These are phyloP conservation scores for Propithecus deckenii DNA, from an alignment of 2,797 vertebrate genomes.

Conservation along the genomic window DNA sequence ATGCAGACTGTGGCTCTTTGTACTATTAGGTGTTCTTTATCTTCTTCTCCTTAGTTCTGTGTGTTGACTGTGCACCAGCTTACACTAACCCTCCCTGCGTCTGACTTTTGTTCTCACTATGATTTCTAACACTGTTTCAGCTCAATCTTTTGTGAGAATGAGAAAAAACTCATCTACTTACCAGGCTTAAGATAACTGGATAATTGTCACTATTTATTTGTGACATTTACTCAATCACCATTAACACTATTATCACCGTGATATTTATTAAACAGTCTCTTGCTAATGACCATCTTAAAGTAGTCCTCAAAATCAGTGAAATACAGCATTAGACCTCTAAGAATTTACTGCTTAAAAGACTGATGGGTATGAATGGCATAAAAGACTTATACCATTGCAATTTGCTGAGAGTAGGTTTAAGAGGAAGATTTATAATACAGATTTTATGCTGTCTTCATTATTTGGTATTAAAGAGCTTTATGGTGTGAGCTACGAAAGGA, in stretches of 20 bases:
- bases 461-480: neutral
- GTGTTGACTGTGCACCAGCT: neutral
- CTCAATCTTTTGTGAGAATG: neutral
- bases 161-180: neutral
- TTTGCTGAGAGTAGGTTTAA: neutral
- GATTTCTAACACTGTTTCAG: neutral
- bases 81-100: neutral
- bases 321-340: neutral
- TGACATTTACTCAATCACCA: neutral
- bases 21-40: neutral
- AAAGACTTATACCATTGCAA: neutral
- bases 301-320: slow-evolving; percentile 17
- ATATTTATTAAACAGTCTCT: slow-evolving; percentile 34
- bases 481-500: neutral
- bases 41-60: neutral
- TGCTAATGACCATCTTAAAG: neutral
- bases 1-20: neutral
- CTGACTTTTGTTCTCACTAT: neutral
- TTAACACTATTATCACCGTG: neutral
- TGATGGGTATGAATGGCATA: neutral
- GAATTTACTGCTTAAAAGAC: slow-evolving; percentile 28
- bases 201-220: neutral
- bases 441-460: neutral
- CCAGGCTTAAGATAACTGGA: neutral
- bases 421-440: neutral